Conservation (phyloP, 2,888 invertebrate genomes). For the Coleophora flavipennella region DNA sequence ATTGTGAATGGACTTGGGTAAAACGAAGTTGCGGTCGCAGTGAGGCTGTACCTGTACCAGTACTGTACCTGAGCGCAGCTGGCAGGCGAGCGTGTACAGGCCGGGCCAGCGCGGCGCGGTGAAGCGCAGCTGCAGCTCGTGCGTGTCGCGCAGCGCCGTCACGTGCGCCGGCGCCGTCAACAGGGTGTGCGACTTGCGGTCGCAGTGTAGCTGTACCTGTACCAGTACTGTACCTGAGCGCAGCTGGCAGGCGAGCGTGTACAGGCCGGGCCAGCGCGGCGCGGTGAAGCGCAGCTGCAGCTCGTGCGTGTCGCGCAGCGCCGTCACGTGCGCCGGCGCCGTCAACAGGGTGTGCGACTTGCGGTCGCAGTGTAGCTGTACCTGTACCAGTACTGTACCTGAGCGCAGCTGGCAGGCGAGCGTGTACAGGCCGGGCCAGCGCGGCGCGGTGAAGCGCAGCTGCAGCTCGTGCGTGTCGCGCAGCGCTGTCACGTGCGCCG, state of each 20-base stretch:
- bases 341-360: constrained; percentile 91
- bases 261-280: constrained; percentile 93
- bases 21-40: too few species aligned
- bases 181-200: constrained; percentile 92
- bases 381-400: constrained; percentile 36
- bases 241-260: constrained; percentile 93
- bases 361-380: too few species aligned
- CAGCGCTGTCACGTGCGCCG: constrained; percentile 94
- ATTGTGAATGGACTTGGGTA: too few species aligned
- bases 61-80: constrained; percentile 82
- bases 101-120: constrained; percentile 96
- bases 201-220: constrained; percentile 99
- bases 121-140: constrained; percentile 96
- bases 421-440: constrained; percentile 92
- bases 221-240: constrained; percentile 78
- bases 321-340: constrained; percentile 94
- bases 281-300: constrained; percentile 97
- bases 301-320: constrained; percentile 90
- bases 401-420: constrained; percentile 94
- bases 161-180: constrained; percentile 95
- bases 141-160: constrained; percentile 90
- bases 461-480: constrained; percentile 92
- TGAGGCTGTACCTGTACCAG: too few species aligned
- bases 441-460: constrained; percentile 96
- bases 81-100: constrained; percentile 92